These are phyloP conservation scores for Leptodactylus fallax DNA, from an alignment of 2,797 vertebrate species.

Conservation along the genomic window DNA sequence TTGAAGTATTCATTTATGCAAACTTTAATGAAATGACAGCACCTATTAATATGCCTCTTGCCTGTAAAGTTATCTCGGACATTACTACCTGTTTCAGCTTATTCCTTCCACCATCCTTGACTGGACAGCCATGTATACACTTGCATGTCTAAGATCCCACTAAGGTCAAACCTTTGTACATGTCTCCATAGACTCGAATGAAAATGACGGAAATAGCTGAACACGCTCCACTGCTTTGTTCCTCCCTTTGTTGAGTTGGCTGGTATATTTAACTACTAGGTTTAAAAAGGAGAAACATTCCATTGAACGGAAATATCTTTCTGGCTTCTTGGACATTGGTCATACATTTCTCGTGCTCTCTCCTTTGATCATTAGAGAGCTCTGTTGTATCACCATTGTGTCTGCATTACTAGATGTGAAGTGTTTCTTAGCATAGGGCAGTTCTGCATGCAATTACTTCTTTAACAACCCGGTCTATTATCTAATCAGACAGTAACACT, in stretches of 20 bases:
- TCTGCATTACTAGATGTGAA: neutral
- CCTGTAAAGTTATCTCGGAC: too few species aligned
- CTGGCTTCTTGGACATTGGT: neutral
- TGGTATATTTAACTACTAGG: neutral
- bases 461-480: constrained; percentile 33
- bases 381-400: constrained; percentile 9
- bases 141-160: too few species aligned
- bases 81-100: too few species aligned
- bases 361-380: constrained; percentile 23
- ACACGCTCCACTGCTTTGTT: too few species aligned
- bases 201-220: neutral
- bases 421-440: constrained; percentile 4
- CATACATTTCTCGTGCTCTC: neutral
- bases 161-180: too few species aligned
- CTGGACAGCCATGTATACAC: too few species aligned
- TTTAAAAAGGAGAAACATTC: neutral
- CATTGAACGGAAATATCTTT: neutral
- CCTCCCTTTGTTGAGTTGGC: neutral
- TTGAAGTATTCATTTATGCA: too few species aligned
- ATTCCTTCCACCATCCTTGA: too few species aligned
- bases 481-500: constrained; percentile 40
- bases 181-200: too few species aligned
- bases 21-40: too few species aligned
- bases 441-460: constrained; percentile 10
- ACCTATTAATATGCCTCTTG: too few species aligned